Evolutionary conservation across 2,888 invertebrate species (phyloP), one percentile per base, ranked within the genome.

Genomic region (Pherbina coryleti): DNA sequence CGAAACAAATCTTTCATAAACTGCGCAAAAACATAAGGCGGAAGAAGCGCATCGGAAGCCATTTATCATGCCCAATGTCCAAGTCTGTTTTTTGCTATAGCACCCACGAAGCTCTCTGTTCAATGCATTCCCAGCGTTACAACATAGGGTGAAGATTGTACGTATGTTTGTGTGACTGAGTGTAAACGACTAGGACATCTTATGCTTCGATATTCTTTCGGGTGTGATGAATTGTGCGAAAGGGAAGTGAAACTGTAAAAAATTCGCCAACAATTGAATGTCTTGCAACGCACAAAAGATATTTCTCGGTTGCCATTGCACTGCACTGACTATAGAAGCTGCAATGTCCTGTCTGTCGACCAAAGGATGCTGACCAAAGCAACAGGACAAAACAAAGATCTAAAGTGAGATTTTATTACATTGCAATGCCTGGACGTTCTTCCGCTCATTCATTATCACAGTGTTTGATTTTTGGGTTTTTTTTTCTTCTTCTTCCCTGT

Each of bases 11-110:
- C 31, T 14, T 64, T 31, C 34, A 49, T 49, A 19, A 53, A 51
- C 66, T 53, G 49, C 51, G 53, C n/a, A 73, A 71, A 64, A 78
- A 72, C 78, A 79, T 74, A 78, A 75, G 74, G 66, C 64, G 22
- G 8, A 37, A 72, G 34, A 51, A 31, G 53, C 79, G 79, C 79
- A 81, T 83, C 83, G 83, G 83, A 83, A 81, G 81, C 82, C 82
- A 83, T 83, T 82, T 82, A 83, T 83, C 83, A 82, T 81, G 69
- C 73, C 77, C 81, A 81, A 79, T 81, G 80, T 80, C 79, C 80
- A 78, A 78, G 76, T 79, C 78, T 60, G 19, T 62, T 14, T 34
- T 62, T 49, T 25, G 69, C 75, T 19, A 19, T 28, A 5, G 57
- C 69, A 57, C 75, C 60, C 69, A 69, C 51, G 49, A 51, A 28